These are phyloP conservation scores for Augochlorella aurata DNA, from an alignment of 2,888 invertebrate species.

Conservation along the genomic window DNA sequence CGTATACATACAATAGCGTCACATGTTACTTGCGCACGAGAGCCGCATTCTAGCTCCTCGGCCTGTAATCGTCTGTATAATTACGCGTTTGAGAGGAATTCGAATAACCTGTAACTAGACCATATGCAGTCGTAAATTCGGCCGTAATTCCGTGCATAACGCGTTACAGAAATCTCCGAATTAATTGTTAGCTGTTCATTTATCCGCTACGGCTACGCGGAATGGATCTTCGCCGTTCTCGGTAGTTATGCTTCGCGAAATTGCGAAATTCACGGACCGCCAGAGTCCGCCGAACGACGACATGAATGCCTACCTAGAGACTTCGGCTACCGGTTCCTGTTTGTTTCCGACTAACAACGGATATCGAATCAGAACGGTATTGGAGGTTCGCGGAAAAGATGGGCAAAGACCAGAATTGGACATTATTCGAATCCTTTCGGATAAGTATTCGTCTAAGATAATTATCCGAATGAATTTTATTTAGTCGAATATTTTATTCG, in stretches of 20 bases:
- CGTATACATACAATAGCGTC: conserved; percentile 25
- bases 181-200: conserved; percentile 35
- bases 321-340: too few relatives aligned
- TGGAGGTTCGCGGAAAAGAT: too few relatives aligned
- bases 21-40: conserved; percentile 59
- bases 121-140: conserved; percentile 39
- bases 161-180: conserved; percentile 25
- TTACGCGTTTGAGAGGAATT: conserved; percentile 47
- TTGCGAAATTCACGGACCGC: not conserved
- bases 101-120: conserved; percentile 42
- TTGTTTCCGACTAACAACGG: too few relatives aligned
- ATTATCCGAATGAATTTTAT: too few relatives aligned
- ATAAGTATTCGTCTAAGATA: too few relatives aligned
- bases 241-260: not conserved
- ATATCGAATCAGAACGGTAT: too few relatives aligned
- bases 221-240: not conserved
- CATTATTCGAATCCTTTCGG: too few relatives aligned
- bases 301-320: too few relatives aligned
- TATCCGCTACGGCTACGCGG: not conserved
- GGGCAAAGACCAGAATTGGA: too few relatives aligned
- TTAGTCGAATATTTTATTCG: too few relatives aligned
- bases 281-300: not conserved
- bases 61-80: conserved; percentile 52
- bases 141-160: conserved; percentile 31
- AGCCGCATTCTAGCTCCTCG: conserved; percentile 38